Conservation (phyloP, 2,113 vertebrate species). For the Mesitornis unicolor region DNA sequence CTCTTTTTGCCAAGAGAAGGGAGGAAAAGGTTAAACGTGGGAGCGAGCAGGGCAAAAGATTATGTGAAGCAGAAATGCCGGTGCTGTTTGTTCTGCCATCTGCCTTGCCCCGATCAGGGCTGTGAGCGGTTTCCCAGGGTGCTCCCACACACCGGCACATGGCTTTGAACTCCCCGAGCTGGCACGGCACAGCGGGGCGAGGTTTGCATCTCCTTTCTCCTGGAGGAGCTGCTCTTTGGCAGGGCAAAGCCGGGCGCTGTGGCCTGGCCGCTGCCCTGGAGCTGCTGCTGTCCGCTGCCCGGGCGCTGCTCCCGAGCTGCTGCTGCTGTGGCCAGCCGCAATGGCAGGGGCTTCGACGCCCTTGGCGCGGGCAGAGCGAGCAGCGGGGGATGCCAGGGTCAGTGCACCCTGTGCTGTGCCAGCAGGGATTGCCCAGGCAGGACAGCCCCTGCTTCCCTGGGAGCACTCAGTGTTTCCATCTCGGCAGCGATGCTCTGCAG, state of each 20-base stretch:
- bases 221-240: not conserved
- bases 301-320: not conserved
- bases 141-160: not conserved
- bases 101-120: not conserved
- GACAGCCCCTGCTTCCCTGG: not conserved
- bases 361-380: not conserved
- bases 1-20: not conserved
- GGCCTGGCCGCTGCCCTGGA: not conserved
- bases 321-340: not conserved
- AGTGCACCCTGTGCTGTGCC: not conserved
- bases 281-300: too few species aligned
- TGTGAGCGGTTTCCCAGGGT: not conserved
- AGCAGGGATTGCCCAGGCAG: fast-evolving
- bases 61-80: not conserved
- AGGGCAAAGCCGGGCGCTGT: fast-evolving
- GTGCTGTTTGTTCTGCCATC: conserved; percentile 41
- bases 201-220: not conserved
- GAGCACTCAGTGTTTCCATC: fast-evolving
- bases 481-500: fast-evolving
- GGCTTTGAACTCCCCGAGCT: not conserved
- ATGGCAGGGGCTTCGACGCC: not conserved
- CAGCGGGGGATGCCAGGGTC: not conserved
- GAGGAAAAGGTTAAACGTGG: conserved; percentile 24
- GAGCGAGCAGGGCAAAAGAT: conserved; percentile 11
- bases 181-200: fast-evolving